Base-by-base conservation (phyloP, 1,140 invertebrate genomes). In the Drosophila subpulchrella region DNA sequence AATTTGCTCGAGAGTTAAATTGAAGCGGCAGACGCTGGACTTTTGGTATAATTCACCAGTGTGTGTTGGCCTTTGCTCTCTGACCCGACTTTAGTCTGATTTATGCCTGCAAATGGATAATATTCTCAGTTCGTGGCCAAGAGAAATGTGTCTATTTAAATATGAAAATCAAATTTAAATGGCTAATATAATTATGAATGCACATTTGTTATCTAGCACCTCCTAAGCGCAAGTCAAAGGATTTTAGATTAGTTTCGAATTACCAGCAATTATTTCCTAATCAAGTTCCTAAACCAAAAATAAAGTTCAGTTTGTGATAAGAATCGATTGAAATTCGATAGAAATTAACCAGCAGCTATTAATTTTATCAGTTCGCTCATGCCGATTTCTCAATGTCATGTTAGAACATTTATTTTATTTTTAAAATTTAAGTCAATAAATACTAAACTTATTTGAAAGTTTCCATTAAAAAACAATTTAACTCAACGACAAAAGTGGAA, bases 1-100 rank as follows among this genome's bases (percentile, higher is more conserved):
- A 70, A 71, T 71, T 72, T 72, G 65, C 53, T 57, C 10, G 17
- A 47, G 51, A 70, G 67, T 27, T 57, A 24, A 39, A 46, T 54
- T 6, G 10, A 32, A 57, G 42, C 44, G 5, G 30, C 30, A 32
- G 36, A 12, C 67, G 58, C 36, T n/a, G 30, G n/a, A 41, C 41
- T 70, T 42, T 48, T 46, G 36, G 8, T 30, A 58, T 58, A 58
- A 71, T 47, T 71, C 65, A 71, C n/a, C 27, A 12, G 20, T 44
- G 53, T 44, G 53, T 41, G 36, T 71, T 71, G 30, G n/a, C 8
- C 32, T 48, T 47, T 50, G 42, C 15, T 20, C 8, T 44, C 2
- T 38, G 27, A 27, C 27, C 27, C 15, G 41, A 15, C 15, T 41
- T 39, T n/a, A 71, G 27, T 50, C 68, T 72, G 53, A 58, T 71